Percentiles rank a stretch among this genome's conserved stretches.
phyloP scores from a whole-genome alignment of 2,113 vertebrate species.

The Anhinga anhinga region DNA sequence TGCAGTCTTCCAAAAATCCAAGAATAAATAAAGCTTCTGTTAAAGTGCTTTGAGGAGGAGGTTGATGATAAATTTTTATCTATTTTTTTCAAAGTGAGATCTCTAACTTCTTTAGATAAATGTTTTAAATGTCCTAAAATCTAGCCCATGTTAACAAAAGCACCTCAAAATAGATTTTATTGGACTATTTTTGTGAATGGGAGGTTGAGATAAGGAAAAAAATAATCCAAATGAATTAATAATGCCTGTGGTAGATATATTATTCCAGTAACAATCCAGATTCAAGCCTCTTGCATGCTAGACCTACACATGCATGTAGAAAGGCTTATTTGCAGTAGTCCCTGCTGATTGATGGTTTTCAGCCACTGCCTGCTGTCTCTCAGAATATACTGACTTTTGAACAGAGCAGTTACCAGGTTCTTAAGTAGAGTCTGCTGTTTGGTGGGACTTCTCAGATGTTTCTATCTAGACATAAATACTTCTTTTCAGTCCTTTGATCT shows the following conservation, averaged over 20 bases:
- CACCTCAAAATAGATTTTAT: neutral
- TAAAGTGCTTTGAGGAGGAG: constrained; percentile 61
- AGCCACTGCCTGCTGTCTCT: neutral
- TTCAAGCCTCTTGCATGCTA: neutral
- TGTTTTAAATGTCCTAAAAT: neutral
- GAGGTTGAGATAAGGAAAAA: neutral
- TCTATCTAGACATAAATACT: neutral
- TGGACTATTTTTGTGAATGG: neutral
- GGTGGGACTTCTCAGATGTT: neutral
- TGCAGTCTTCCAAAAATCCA: constrained; percentile 60
- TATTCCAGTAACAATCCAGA: neutral
- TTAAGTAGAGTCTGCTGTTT: neutral
- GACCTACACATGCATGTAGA: neutral
- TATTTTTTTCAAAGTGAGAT: constrained; percentile 24
- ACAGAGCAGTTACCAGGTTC: neutral
- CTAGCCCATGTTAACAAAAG: neutral
- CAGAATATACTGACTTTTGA: neutral
- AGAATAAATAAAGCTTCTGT: constrained; percentile 67
- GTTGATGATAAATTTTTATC: constrained; percentile 54
- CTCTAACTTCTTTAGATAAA: neutral
- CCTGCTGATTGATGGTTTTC: neutral
- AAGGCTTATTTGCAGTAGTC: neutral
- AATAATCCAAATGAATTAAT: neutral
- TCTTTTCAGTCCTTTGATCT: neutral
- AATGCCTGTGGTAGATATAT: neutral